Base-by-base conservation (phyloP, 1,140 invertebrate genomes). In the Bombus pascuorum region DNA sequence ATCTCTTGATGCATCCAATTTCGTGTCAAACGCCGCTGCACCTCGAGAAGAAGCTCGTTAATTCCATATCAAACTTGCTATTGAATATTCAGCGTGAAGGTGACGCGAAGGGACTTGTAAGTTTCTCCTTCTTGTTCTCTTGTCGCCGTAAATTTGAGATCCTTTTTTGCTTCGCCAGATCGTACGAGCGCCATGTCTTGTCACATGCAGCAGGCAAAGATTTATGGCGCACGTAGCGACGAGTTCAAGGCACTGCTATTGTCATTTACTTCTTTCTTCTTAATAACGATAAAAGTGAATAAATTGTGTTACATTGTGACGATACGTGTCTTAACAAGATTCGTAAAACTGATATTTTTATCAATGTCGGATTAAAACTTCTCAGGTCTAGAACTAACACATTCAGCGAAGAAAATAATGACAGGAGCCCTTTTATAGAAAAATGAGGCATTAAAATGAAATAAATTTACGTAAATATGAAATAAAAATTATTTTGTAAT, bases 81-180 rank as follows among this genome's bases (percentile, higher is more conserved):
- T 53, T 73, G 37, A 72, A 72, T 62, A 32, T 62, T 59, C 68
- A 34, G 28, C n/a, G 42, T n/a, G 53, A 59, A 34, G 34, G 59
- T 32, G n/a, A 47, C 71, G 42, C 62, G 75, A 32, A 57, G 78
- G 82, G 74, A 84, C 32, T 78, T 34, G 47, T 78, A 53, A 62
- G 53, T 79, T 65, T 47, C 74, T 77, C 39, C 37, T 47, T 71
- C 39, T 2, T 18, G 37, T 39, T 71, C 57, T 37, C 74, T 18
- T 44, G 82, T 34, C 53, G 44, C 15, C 25, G 65, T 13, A 37
- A 62, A n/a, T 68, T 47, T 53, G 39, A 62, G 83, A 78, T 77
- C 75, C 79, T 72, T 84, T 53, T 53, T 53, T 53, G 18, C 47
- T 53, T 0, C 47, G 18, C 47, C 68, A 32, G 53, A n/a, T 59